Percentiles rank a stretch among this genome's conserved stretches.
phyloP scores from a whole-genome alignment of 2,888 invertebrate species.

The Hirtodrosophila alboralis region DNA sequence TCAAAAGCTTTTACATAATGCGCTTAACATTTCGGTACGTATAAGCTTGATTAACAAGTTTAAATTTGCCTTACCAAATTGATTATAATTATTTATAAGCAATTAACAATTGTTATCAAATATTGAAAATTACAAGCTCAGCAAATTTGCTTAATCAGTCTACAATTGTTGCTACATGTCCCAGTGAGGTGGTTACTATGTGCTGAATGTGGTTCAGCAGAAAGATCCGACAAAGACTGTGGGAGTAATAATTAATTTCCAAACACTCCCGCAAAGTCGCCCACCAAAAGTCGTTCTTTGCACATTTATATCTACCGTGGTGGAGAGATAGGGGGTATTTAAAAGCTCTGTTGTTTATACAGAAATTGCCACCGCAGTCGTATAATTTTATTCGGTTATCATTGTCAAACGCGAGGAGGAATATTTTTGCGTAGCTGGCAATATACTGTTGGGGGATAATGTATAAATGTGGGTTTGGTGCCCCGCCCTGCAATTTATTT shows the following conservation, averaged over 20 bases:
- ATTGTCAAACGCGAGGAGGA: conserved; percentile 35
- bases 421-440: conserved; percentile 52
- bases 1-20: background rate
- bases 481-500: conserved; percentile 49
- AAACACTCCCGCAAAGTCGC: conserved; percentile 24
- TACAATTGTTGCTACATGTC: background rate
- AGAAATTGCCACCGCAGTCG: conserved; percentile 33
- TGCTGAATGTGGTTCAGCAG: background rate
- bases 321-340: background rate
- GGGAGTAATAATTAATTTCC: conserved; percentile 57
- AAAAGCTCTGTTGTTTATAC: conserved; percentile 26
- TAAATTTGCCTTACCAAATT: too few species aligned
- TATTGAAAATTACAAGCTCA: conserved; percentile 24
- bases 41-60: background rate
- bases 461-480: conserved; percentile 23
- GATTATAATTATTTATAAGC: conserved; percentile 28
- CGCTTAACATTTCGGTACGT: conserved; percentile 1
- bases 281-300: conserved; percentile 18
- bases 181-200: background rate
- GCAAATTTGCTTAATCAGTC: conserved; percentile 21
- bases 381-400: conserved; percentile 50
- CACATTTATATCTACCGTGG: background rate
- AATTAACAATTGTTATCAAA: conserved; percentile 43
- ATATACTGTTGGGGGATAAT: conserved; percentile 7
- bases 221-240: conserved; percentile 9